Percentiles rank a stretch among this genome's conserved stretches.
Conservation (phyloP, 2,797 vertebrate species). For the Malurus splendens region DNA sequence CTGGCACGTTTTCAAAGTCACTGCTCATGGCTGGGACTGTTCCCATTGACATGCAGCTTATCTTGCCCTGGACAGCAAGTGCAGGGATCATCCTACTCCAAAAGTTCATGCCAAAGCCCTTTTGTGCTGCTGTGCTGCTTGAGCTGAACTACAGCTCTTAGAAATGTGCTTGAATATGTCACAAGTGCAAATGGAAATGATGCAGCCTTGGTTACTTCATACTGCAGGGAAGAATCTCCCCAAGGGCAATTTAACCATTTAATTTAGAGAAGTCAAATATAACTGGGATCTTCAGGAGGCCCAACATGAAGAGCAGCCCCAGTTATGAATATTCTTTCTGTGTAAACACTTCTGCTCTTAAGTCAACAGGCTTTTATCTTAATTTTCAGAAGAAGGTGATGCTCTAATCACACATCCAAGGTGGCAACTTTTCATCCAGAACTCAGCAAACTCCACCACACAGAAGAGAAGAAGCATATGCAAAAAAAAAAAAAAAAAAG, state of each 20-base stretch:
- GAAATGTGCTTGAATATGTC: not conserved
- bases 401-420: not conserved
- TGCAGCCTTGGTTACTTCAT: not conserved
- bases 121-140: constrained; percentile 10
- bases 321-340: not conserved
- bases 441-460: not conserved
- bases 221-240: not conserved
- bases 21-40: constrained; percentile 11
- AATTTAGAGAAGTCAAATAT: not conserved
- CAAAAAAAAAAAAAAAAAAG: not conserved
- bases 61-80: constrained; percentile 37
- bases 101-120: constrained; percentile 14
- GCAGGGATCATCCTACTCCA: not conserved
- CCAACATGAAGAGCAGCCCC: not conserved
- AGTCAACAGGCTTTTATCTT: not conserved
- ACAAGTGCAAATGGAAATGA: not conserved
- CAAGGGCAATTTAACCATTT: not conserved
- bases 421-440: not conserved
- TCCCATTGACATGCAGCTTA: constrained; percentile 23
- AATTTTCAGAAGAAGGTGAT: not conserved
- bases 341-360: not conserved
- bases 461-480: not conserved
- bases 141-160: not conserved
- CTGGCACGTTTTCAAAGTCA: constrained; percentile 60
- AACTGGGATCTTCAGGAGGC: not conserved